Evolutionary conservation across 30 jellyfish, hydroid and myxozoan species (phyloP), one percentile per base, ranked within the genome.

Genomic region (Aurelia sp.): DNA sequence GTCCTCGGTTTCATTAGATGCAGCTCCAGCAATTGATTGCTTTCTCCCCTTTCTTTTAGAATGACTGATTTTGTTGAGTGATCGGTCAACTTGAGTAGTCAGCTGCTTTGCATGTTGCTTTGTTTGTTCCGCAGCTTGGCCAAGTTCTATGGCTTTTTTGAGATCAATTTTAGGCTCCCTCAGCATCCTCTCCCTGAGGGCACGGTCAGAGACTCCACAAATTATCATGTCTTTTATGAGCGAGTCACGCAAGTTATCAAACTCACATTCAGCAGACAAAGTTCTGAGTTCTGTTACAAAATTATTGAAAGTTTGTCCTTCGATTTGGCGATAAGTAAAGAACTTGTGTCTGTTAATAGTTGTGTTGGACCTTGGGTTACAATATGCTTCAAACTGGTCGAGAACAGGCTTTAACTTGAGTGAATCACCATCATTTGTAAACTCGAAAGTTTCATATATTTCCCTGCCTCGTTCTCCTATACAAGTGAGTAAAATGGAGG

Each of bases 251-350:
- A 83, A 72, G 24, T 41, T 83, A 15, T 65, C 79, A 57, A 83
- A 68, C 10, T 53, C 92, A 72, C 92, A 83, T 68, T 83, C 92
- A 80, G 91, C 91, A 63, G 91, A 64, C 83, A 80, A 80, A 18
- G 82, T 64, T 80, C 59, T 63, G 72, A 80, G 91, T 48, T 63
- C 83, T 50, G 73, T 80, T 60, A 80, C 85, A 80, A 80, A 80
- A 16, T 33, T 50, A 64, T 80, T 80, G 74, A 67, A 80, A 80
- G 74, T 64, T 33, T 80, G 82, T 40, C 83, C 91, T 63, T 80
- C 91, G 40, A 51, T 24, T 62, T 80, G 57, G 82, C 85, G 82
- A 67, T 65, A 6, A 64, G 82, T 80, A 67, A 80, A 80, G 84
- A 80, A 80, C 57, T 67, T 64, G 67, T 80, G 91, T 80, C 82